phyloP scores from a whole-genome alignment of 2,888 invertebrate genomes.

The Camponotus fellah region DNA sequence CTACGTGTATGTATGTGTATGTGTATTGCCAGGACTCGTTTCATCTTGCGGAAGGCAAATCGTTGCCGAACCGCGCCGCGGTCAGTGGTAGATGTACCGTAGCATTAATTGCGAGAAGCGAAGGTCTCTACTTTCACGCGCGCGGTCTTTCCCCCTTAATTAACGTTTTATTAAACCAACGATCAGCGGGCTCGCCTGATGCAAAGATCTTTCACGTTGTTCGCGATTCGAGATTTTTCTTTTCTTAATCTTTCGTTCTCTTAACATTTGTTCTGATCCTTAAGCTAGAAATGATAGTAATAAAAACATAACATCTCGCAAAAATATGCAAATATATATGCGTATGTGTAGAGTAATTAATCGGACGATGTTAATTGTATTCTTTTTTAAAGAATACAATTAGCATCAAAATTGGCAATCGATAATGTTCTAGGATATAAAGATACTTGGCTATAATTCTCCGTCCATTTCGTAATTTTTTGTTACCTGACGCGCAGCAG shows the following conservation, averaged over 20 bases:
- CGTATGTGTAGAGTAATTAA: neutral
- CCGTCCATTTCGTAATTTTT: conserved; percentile 33
- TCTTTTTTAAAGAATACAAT: neutral
- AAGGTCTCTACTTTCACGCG: conserved; percentile 68
- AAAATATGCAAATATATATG: neutral
- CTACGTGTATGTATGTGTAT: conserved; percentile 41
- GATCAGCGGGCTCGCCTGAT: conserved; percentile 33
- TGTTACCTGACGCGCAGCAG: conserved; percentile 28
- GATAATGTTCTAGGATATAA: neutral
- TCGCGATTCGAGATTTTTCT: neutral
- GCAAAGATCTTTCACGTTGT: conserved; percentile 18
- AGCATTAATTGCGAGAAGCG: conserved; percentile 70
- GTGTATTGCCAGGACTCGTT: conserved; percentile 62
- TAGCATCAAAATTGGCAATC: neutral
- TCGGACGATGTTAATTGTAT: neutral
- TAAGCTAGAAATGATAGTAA: neutral
- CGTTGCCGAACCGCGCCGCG: conserved; percentile 62
- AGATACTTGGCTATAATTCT: neutral
- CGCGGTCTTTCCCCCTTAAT: conserved; percentile 65
- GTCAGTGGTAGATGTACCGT: conserved; percentile 55
- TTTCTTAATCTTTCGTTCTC: neutral
- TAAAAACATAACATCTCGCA: neutral
- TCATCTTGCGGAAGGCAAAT: conserved; percentile 63
- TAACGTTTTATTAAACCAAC: conserved; percentile 73
- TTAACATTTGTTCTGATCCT: neutral